Evolutionary conservation across 2,888 invertebrate species (phyloP), one percentile per base, ranked within the genome.

Genomic region (Liopterus haemorrhoidalis): DNA sequence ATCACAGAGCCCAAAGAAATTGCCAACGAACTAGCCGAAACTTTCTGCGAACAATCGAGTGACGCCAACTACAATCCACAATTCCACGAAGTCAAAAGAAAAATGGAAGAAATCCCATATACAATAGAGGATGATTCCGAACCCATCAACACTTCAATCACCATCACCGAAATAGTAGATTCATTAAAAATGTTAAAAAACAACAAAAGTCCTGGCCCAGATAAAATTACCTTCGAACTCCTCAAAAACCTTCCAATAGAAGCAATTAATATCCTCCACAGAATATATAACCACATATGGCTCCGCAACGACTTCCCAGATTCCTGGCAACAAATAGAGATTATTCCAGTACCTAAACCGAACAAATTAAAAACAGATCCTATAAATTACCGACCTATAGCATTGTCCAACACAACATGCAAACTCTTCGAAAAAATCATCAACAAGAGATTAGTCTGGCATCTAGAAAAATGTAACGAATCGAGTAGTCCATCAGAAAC

Each of bases 1-100:
- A 36, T 36, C 22, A 22, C 36, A 21, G 15, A 4, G 4, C 24
- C 36, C 6, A 22, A n/a, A 36, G 22, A 36, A 36, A 36, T 36
- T 4, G 2, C 36, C 14, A 22, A 36, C 9, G 14, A 11, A 36
- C 22, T 36, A 14, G 36, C 24, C 8, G 16, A 36, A 22, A 14
- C 24, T 9, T 14, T 36, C 11, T 8, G 25, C 16, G 14, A 24
- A 36, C 22, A n/a, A 11, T 36, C 36, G 16, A 36, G 36, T 22
- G 15, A 12, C 6, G 16, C 14, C 14, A 24, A 36, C 15, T 19
- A 16, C 6, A 9, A 24, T 22, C 20, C 35, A 9, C 20, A 35
- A 20, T 20, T 35, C 21, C 3, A 12, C 21, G 5, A 5, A 15
- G 8, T 22, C 3, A 36, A 36, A 36, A 36, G 16, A 14, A 9